Evolutionary conservation across 2,888 invertebrate species (phyloP).

Genomic region (Metacarcinus magister): DNA sequence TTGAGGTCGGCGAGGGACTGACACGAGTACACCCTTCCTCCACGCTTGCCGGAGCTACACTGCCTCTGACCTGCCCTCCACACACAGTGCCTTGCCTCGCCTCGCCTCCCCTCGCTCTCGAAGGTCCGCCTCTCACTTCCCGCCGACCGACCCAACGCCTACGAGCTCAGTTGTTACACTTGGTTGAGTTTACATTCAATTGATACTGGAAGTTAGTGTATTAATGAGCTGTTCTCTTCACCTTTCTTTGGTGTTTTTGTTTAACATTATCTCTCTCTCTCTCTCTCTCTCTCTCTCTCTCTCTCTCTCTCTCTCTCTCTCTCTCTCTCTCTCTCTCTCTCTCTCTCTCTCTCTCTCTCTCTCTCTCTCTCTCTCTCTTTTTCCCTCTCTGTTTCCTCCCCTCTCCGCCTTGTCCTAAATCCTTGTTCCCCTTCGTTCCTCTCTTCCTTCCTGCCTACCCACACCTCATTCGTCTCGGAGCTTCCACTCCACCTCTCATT

Average conservation of each 20-base stretch:
- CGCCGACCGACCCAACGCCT: not conserved
- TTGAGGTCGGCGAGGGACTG: not conserved
- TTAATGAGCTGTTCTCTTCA: not conserved
- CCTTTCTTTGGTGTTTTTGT: not conserved
- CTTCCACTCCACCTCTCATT: not conserved
- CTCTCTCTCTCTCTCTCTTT: constrained; percentile 22
- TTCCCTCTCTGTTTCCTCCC: not conserved
- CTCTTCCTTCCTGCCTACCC: not conserved
- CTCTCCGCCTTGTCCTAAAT: not conserved
- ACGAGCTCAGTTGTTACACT: not conserved
- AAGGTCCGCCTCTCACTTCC: not conserved
- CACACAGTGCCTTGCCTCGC: not conserved
- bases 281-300: not conserved
- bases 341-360: constrained; percentile 22
- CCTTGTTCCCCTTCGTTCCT: not conserved
- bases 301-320: constrained; percentile 31
- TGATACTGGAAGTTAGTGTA: not conserved
- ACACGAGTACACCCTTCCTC: not conserved
- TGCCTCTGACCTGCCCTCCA: not conserved
- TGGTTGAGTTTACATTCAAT: not conserved
- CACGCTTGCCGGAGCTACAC: constrained; percentile 41
- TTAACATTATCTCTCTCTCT: not conserved
- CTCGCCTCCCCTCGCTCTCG: not conserved
- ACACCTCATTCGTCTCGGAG: not conserved
- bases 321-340: constrained; percentile 5